These are phyloP conservation scores for Acleris laterana DNA, from an alignment of 2,888 invertebrate genomes.

Conservation along the genomic window DNA sequence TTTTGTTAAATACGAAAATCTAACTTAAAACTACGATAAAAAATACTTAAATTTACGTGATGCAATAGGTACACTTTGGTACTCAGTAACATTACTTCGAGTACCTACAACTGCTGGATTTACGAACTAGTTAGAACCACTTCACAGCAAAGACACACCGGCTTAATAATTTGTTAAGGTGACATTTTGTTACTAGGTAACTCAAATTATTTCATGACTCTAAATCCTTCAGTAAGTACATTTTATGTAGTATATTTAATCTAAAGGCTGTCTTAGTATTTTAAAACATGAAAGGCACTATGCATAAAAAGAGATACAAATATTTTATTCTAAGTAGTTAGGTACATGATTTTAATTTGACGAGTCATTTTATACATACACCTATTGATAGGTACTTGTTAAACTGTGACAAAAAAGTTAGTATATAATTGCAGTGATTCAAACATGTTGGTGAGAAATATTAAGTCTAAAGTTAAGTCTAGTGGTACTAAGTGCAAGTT, in stretches of 20 bases:
- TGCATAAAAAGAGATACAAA: slow-evolving; percentile 62
- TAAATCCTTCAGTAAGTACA: slow-evolving; percentile 20
- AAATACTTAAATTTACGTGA: slow-evolving; percentile 66
- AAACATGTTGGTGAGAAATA: slow-evolving; percentile 42
- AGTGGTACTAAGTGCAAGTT: slow-evolving; percentile 55
- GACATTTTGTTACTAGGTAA: not conserved
- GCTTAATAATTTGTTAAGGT: slow-evolving; percentile 9
- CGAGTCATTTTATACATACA: slow-evolving; percentile 33
- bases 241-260: slow-evolving; percentile 30
- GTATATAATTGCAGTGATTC: slow-evolving; percentile 42
- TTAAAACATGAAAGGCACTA: slow-evolving; percentile 78
- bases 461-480: slow-evolving; percentile 47
- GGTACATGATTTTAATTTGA: slow-evolving; percentile 37
- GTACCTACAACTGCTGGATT: slow-evolving; percentile 55
- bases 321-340: slow-evolving; percentile 9
- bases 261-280: slow-evolving; percentile 44
- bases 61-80: slow-evolving; percentile 64
- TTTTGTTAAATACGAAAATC: slow-evolving; percentile 69
- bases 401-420: slow-evolving; percentile 41
- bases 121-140: slow-evolving; percentile 63
- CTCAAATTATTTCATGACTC: slow-evolving; percentile 3
- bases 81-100: slow-evolving; percentile 52
- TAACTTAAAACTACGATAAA: slow-evolving; percentile 62
- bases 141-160: slow-evolving; percentile 48
- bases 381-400: slow-evolving; percentile 27